Base-by-base conservation (phyloP, 2,888 invertebrate species). In the Drosophila greeni region DNA sequence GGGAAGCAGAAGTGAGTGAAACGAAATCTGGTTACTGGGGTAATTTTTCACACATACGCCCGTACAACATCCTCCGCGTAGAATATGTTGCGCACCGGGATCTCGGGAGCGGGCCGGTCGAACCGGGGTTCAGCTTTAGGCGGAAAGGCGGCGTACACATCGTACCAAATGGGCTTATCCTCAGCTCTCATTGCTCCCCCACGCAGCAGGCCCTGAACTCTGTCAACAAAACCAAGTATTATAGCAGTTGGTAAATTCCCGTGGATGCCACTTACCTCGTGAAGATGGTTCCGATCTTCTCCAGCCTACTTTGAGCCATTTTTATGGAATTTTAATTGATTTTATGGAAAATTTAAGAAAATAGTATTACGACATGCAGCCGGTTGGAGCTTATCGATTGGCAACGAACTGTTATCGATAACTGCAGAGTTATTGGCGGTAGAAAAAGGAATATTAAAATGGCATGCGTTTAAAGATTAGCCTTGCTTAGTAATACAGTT, bases 161-260 rank as follows among this genome's bases (percentile, higher is more conserved):
- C 95, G 86, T 94, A 97, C 99, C 99, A 99, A 11, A 98, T 66
- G 0, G 99, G 99, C 71, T 94, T 91, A 80, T 98, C 96, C 74
- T 94, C 93, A 59, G 92, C 90, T 85, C 92, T 93, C 87, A 97
- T 90, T 5, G 95, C 97, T 48, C 95, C 95, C 23, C 94, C 91
- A 64, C 92, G 91, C 14, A 98, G 86, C 34, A 99, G 90, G 6
- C 97, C 96, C 75, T 92, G 91, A 3, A 94, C 91, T 87, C 97
- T 84, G 37, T 16, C 11, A 49, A 47, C 1, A 36, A 60, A 45
- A 2, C 5, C 5, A 11, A 34, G 34, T 40, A n/a, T 6, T 8
- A 18, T 2, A 7, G 4, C 12, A 12, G 42, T 3, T 1, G 2
- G 2, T 2, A 16, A 4, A 2, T 0, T 12, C 0, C 1, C 2